Percentiles rank a stretch among this genome's conserved stretches.
Evolutionary conservation across 1,140 invertebrate species (phyloP).

Genomic region (Spodoptera litura): DNA sequence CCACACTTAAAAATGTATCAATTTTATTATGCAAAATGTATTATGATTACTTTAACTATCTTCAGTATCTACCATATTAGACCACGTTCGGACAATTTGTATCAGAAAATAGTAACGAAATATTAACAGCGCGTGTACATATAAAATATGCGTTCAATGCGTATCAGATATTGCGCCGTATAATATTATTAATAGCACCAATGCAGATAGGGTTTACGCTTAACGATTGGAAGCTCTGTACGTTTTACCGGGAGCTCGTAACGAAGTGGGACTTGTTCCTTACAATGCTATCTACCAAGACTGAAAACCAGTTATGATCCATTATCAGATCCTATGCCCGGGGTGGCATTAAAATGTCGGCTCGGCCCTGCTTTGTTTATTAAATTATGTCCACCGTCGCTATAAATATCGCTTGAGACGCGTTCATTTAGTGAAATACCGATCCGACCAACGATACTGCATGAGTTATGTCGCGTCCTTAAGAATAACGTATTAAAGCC

Average conservation of each 20-base stretch:
- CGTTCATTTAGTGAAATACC: conserved; percentile 84
- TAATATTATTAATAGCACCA: conserved; percentile 78
- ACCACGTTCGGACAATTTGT: conserved; percentile 47
- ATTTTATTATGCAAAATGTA: background rate
- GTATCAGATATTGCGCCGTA: conserved; percentile 72
- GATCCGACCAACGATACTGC: conserved; percentile 77
- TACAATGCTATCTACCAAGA: conserved; percentile 82
- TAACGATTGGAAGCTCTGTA: conserved; percentile 70
- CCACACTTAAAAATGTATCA: no score
- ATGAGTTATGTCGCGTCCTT: conserved; percentile 78
- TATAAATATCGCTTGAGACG: conserved; percentile 76
- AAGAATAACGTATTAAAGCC: conserved; percentile 70
- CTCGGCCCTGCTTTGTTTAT: conserved; percentile 83
- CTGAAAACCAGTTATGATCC: conserved; percentile 81
- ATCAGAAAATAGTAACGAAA: conserved; percentile 49
- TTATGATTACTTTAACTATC: conserved; percentile 18
- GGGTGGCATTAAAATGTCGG: conserved; percentile 84
- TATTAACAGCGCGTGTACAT: conserved; percentile 48
- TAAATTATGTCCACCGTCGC: conserved; percentile 83
- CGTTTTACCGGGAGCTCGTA: conserved; percentile 76
- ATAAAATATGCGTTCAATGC: conserved; percentile 63
- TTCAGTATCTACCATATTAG: conserved; percentile 11
- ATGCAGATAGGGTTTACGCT: conserved; percentile 74
- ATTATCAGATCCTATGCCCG: conserved; percentile 82
- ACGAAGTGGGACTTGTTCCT: conserved; percentile 77